Conservation (phyloP, 2,797 vertebrate species). For the Pangasius sanitwongsei region DNA sequence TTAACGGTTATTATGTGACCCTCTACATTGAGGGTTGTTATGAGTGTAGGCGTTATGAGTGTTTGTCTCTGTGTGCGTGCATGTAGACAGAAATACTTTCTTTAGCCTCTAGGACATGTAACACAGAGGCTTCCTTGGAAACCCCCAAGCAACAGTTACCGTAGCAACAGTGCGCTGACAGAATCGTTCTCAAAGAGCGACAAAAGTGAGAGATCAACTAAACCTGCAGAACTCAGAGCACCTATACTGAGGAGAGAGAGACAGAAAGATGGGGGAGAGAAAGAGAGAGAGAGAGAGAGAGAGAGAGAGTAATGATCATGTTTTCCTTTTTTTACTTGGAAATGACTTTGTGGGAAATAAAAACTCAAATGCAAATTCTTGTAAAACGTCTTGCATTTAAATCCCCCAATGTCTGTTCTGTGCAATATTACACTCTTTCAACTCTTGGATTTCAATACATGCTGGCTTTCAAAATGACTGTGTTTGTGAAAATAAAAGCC, state of each 20-base stretch:
- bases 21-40: not conserved
- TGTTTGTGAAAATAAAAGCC: conserved; percentile 3
- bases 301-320: not conserved
- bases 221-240: conserved; percentile 4
- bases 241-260: not conserved
- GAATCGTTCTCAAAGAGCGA: conserved; percentile 35
- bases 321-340: not conserved
- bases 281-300: conserved; percentile 29
- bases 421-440: not conserved
- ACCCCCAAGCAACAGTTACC: conserved; percentile 54
- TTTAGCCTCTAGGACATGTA: conserved; percentile 24
- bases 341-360: not conserved
- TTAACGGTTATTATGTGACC: not conserved
- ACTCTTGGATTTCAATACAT: not conserved
- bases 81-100: conserved; percentile 14
- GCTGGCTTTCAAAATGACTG: not conserved
- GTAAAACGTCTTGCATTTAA: not conserved
- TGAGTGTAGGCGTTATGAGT: not conserved
- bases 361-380: not conserved
- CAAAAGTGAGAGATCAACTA: conserved; percentile 11
- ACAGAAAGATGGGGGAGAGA: too few relatives aligned
- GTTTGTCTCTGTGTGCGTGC: not conserved
- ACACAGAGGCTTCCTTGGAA: conserved; percentile 26
- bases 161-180: conserved; percentile 54
- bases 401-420: not conserved